Conservation (phyloP, 2,888 invertebrate species). For the Stratiomys singularior region DNA sequence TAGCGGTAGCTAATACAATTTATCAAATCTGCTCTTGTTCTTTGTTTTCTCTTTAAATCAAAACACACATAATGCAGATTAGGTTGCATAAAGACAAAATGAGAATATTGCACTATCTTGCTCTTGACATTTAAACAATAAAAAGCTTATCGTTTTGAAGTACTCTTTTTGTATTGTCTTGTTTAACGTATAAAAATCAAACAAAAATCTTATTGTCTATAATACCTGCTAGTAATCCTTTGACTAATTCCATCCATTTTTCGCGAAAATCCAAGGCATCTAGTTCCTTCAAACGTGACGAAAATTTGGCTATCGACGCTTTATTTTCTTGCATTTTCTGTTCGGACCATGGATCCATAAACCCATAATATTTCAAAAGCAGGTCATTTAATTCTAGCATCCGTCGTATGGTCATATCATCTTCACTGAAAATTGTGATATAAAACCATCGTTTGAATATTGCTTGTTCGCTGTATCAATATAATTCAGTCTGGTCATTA, state of each 20-base stretch:
- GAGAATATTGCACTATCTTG: too few relatives aligned
- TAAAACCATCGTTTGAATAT: neutral
- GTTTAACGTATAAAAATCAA: too few relatives aligned
- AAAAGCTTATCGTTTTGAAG: too few relatives aligned
- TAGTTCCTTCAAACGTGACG: constrained; percentile 73
- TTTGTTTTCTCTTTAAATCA: too few relatives aligned
- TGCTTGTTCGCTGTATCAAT: neutral
- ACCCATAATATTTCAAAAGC: constrained; percentile 88
- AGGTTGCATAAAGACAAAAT: too few relatives aligned
- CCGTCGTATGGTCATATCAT: constrained; percentile 84
- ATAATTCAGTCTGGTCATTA: constrained; percentile 67
- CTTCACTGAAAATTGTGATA: neutral
- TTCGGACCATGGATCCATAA: constrained; percentile 86
- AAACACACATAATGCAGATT: too few relatives aligned
- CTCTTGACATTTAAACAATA: too few relatives aligned
- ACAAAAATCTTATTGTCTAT: too few relatives aligned
- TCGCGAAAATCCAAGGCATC: constrained; percentile 73
- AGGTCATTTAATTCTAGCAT: constrained; percentile 93
- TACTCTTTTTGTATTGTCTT: too few relatives aligned
- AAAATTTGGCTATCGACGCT: constrained; percentile 77
- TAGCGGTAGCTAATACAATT: too few relatives aligned
- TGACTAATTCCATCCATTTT: constrained; percentile 74
- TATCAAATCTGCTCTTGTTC: too few relatives aligned
- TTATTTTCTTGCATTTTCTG: constrained; percentile 91
- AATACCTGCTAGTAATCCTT: constrained; percentile 74